These are phyloP conservation scores for Condylura cristata DNA, from an alignment of 2,113 vertebrate genomes.

Conservation along the genomic window DNA sequence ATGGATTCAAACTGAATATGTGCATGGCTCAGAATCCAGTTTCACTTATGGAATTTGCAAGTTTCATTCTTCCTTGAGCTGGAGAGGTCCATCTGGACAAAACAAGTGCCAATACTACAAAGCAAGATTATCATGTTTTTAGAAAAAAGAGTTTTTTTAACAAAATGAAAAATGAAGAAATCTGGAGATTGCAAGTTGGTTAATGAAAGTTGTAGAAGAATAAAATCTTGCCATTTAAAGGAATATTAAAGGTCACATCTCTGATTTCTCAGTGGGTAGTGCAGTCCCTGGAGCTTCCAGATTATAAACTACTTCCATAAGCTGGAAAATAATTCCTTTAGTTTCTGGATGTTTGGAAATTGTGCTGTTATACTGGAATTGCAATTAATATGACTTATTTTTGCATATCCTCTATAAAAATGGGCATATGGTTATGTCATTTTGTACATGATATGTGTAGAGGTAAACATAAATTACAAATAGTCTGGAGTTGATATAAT, in stretches of 20 bases:
- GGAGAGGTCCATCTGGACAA: neutral
- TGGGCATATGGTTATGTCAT: neutral
- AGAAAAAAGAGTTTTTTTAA: neutral
- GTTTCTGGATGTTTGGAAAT: conserved; percentile 8
- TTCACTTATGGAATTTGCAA: neutral
- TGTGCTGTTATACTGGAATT: neutral
- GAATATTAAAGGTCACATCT: neutral
- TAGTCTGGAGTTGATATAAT: neutral
- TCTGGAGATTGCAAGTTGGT: neutral
- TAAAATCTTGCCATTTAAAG: conserved; percentile 28
- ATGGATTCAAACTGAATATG: neutral
- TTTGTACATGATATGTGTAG: neutral
- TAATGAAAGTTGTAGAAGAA: neutral
- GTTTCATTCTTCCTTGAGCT: neutral
- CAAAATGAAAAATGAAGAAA: conserved; percentile 9
- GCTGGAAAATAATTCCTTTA: neutral
- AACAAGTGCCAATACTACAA: neutral
- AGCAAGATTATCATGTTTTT: neutral
- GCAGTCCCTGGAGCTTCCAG: neutral
- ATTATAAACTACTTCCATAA: neutral
- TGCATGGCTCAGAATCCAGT: neutral
- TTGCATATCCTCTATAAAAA: conserved; percentile 34
- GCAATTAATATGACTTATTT: conserved; percentile 7
- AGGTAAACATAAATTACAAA: neutral
- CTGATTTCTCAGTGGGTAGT: neutral